Conservation (phyloP, 2,797 vertebrate species). For the Cuculus canorus region DNA sequence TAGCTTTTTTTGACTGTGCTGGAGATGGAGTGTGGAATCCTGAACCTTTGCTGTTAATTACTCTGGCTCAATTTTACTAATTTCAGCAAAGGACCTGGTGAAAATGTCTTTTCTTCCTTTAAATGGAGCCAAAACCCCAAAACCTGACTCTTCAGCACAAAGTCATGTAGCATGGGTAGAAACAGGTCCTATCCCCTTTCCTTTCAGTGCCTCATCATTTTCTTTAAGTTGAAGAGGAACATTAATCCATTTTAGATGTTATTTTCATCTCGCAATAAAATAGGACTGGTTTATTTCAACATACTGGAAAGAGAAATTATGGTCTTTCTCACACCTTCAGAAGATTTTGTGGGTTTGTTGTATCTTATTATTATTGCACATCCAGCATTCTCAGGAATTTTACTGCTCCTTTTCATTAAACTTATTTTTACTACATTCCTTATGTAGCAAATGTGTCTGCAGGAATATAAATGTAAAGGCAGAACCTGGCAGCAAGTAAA, state of each 20-base stretch:
- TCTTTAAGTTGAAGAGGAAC: not conserved
- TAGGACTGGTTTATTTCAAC: not conserved
- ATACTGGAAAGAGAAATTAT: not conserved
- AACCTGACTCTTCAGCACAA: not conserved
- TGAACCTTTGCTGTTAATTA: not conserved
- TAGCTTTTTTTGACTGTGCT: not conserved
- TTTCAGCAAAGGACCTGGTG: not conserved
- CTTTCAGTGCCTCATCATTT: not conserved
- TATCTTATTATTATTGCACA: not conserved
- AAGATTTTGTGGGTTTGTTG: not conserved
- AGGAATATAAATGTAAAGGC: slow-evolving; percentile 8
- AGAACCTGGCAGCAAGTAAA: not conserved
- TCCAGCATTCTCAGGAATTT: slow-evolving; percentile 4
- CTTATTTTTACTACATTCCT: not conserved
- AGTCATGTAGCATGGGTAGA: not conserved
- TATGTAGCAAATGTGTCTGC: not conserved
- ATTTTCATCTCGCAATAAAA: not conserved
- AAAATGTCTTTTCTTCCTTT: not conserved
- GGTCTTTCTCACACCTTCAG: not conserved
- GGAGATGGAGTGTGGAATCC: not conserved
- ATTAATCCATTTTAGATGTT: slow-evolving; percentile 13
- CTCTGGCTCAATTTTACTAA: not conserved
- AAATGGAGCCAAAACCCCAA: not conserved
- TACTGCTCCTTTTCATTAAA: slow-evolving; percentile 2
- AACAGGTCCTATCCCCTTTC: not conserved